Conservation (phyloP, 1,140 invertebrate species). For the Calephelis virginiensis region DNA sequence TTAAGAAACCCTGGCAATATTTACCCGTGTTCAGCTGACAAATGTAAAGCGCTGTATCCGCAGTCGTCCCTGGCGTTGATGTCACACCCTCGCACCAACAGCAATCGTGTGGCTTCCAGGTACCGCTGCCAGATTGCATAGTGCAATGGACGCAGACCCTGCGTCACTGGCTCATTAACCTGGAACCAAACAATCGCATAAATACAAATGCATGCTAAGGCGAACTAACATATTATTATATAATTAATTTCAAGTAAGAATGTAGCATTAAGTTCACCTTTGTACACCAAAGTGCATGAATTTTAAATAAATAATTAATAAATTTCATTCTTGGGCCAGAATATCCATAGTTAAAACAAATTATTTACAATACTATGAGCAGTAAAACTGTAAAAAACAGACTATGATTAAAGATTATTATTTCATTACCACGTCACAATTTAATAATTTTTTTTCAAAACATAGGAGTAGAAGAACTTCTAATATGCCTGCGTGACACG, state of each 20-base stretch:
- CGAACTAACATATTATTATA: neutral
- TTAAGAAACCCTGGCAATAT: constrained; percentile 2
- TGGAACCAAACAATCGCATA: constrained; percentile 33
- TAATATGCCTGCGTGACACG: too few relatives aligned
- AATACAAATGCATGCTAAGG: neutral
- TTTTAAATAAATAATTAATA: too few relatives aligned
- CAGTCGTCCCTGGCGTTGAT: constrained; percentile 93
- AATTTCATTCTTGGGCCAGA: too few relatives aligned
- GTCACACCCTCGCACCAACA: constrained; percentile 88
- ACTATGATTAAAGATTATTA: too few relatives aligned
- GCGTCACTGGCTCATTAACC: constrained; percentile 87
- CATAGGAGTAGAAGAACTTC: too few relatives aligned
- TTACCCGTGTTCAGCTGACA: constrained; percentile 91
- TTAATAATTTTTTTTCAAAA: too few relatives aligned
- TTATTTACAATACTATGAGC: too few relatives aligned
- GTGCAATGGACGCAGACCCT: constrained; percentile 92
- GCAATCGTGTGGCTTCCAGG: constrained; percentile 87
- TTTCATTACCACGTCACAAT: too few relatives aligned
- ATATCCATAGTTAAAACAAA: too few relatives aligned
- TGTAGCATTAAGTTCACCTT: too few relatives aligned
- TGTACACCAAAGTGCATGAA: too few relatives aligned
- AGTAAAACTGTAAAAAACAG: too few relatives aligned
- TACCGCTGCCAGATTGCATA: constrained; percentile 94
- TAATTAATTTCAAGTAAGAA: neutral
- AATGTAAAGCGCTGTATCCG: constrained; percentile 92